A percentile compares a stretch with the other conserved stretches of the same genome.
phyloP scores from a whole-genome alignment of 92 coral and sea anemone genomes.

The Chrysogorgia sp. region DNA sequence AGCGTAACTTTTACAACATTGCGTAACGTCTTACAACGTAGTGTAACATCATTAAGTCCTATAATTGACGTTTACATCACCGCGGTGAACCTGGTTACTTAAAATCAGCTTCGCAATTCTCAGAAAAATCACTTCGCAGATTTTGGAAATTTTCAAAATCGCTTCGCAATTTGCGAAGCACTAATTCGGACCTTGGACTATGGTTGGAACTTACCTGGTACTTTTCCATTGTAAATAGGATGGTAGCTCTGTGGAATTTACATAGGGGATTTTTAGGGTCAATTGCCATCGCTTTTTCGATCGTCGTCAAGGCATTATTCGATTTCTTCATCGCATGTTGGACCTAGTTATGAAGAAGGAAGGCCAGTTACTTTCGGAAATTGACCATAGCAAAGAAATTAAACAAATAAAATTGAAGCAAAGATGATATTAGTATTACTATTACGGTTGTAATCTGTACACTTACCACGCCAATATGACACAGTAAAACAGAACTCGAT shows the following conservation, averaged over 20 bases:
- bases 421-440: too few relatives aligned
- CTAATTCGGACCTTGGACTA: not conserved
- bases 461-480: slow-evolving; percentile 99
- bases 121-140: too few relatives aligned
- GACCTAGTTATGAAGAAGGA: slow-evolving; percentile 49
- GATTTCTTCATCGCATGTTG: slow-evolving; percentile 98
- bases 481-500: slow-evolving; percentile 91
- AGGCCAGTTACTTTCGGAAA: not conserved
- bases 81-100: too few relatives aligned
- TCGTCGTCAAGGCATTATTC: slow-evolving; percentile 79
- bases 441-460: too few relatives aligned
- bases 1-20: too few relatives aligned
- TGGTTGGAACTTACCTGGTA: slow-evolving; percentile 59
- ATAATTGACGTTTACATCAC: too few relatives aligned
- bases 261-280: slow-evolving; percentile 96
- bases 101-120: too few relatives aligned
- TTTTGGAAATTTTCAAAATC: too few relatives aligned
- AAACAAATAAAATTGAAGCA: not conserved
- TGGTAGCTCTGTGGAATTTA: slow-evolving; percentile 95
- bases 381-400: not conserved
- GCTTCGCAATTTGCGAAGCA: not conserved
- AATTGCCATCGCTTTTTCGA: slow-evolving; percentile 91
- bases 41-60: too few relatives aligned
- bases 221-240: slow-evolving; percentile 89
- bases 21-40: too few relatives aligned